These are phyloP conservation scores for Theristicus caerulescens DNA, from an alignment of 2,113 vertebrate species.

Conservation along the genomic window DNA sequence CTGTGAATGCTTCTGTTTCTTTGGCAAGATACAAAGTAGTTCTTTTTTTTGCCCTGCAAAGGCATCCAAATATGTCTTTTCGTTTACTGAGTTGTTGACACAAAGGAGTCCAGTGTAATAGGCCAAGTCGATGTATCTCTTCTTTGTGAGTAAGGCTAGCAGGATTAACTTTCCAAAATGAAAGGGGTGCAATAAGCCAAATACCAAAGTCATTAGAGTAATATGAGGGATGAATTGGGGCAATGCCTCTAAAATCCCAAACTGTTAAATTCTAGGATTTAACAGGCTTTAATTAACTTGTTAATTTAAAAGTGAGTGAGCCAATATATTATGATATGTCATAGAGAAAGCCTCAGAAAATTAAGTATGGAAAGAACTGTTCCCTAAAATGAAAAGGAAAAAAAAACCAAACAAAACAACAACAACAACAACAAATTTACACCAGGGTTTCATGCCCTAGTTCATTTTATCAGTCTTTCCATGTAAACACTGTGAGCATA, in stretches of 20 bases:
- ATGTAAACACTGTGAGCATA: neutral
- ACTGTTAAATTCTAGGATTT: neutral
- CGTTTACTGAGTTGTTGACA: neutral
- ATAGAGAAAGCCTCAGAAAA: neutral
- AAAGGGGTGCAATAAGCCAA: constrained; percentile 23
- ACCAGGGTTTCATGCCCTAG: neutral
- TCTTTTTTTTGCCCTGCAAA: neutral
- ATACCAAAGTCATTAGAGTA: neutral
- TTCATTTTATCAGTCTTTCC: neutral
- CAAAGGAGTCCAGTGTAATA: neutral
- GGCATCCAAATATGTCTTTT: constrained; percentile 3
- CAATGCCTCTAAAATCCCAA: neutral
- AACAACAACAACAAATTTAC: neutral
- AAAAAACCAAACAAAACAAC: too few species aligned
- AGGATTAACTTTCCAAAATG: constrained; percentile 33
- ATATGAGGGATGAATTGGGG: neutral
- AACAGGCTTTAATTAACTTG: neutral
- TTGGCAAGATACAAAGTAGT: neutral
- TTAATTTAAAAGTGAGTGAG: neutral
- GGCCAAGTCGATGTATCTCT: neutral
- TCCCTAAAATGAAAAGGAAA: neutral
- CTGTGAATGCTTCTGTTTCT: neutral
- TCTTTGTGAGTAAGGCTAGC: neutral
- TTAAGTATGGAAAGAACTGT: neutral
- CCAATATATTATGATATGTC: neutral